phyloP scores from a whole-genome alignment of 1,140 invertebrate species.

The Catajapyx aquilonaris region DNA sequence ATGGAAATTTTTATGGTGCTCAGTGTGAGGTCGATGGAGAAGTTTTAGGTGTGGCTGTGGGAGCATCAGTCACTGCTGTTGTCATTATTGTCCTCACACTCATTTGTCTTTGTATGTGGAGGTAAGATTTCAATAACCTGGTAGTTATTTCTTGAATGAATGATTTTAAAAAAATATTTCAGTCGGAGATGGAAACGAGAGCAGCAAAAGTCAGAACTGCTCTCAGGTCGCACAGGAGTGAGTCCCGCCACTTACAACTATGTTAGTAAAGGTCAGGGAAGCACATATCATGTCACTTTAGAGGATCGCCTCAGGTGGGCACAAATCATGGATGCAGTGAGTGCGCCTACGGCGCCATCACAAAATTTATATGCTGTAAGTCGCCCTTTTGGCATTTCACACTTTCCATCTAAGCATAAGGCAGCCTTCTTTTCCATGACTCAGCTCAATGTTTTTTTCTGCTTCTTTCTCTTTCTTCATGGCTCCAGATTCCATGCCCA shows the following conservation, averaged over 20 bases:
- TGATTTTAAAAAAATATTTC: conserved; percentile 10
- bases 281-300: conserved; percentile 33
- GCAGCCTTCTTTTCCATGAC: background rate
- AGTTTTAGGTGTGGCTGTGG: conserved; percentile 70
- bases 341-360: conserved; percentile 35
- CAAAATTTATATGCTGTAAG: conserved; percentile 44
- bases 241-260: background rate
- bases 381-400: no score
- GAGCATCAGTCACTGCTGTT: conserved; percentile 64
- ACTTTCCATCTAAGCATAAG: background rate
- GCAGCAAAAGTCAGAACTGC: conserved; percentile 36
- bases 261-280: conserved; percentile 5
- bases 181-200: conserved; percentile 71
- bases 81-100: conserved; percentile 71
- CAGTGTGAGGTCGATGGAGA: conserved; percentile 80
- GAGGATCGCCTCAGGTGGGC: conserved; percentile 62
- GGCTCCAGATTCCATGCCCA: background rate
- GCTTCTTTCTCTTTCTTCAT: conserved; percentile 1
- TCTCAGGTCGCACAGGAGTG: background rate
- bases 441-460: background rate
- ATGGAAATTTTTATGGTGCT: conserved; percentile 64
- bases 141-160: background rate
- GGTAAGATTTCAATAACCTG: conserved; percentile 25
- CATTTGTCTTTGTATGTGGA: conserved; percentile 75
- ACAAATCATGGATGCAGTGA: conserved; percentile 53